Percentiles rank a stretch among this genome's conserved stretches.
These are phyloP conservation scores for Lacerta bilineata DNA, from an alignment of 2,797 vertebrate species.

Conservation along the genomic window DNA sequence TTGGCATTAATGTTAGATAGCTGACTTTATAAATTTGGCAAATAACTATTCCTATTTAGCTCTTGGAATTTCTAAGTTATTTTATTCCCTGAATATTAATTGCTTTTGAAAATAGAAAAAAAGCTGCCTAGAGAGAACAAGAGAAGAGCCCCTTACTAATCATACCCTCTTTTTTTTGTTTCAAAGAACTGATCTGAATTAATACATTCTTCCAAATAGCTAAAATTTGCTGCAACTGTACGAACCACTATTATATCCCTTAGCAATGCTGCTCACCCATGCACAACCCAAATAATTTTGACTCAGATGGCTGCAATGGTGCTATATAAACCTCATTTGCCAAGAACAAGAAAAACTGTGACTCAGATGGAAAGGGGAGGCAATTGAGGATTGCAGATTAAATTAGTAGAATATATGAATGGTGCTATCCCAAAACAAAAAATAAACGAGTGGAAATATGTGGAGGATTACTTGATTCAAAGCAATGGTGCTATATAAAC, in stretches of 20 bases:
- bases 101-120: constrained; percentile 25
- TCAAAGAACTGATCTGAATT: constrained; percentile 58
- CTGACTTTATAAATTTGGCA: constrained; percentile 11
- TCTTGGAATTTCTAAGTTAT: constrained; percentile 16
- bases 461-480: too few relatives aligned
- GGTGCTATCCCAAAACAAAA: too few relatives aligned
- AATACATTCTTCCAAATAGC: constrained; percentile 50
- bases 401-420: too few relatives aligned
- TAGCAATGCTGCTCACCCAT: constrained; percentile 37
- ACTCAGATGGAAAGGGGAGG: too few relatives aligned
- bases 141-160: neutral
- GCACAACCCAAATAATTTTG: constrained; percentile 39
- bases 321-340: constrained; percentile 51
- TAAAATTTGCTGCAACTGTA: constrained; percentile 49
- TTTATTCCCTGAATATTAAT: neutral
- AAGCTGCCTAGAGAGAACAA: neutral
- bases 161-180: constrained; percentile 37
- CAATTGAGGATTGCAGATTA: too few relatives aligned
- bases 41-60: neutral
- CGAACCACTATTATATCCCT: constrained; percentile 46
- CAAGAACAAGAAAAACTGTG: constrained; percentile 25
- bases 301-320: constrained; percentile 17
- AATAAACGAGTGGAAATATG: too few relatives aligned
- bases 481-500: constrained; percentile 50
- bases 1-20: neutral